These are phyloP conservation scores for Scaptomyza polygonia DNA, from an alignment of 2,888 invertebrate genomes.

Conservation along the genomic window DNA sequence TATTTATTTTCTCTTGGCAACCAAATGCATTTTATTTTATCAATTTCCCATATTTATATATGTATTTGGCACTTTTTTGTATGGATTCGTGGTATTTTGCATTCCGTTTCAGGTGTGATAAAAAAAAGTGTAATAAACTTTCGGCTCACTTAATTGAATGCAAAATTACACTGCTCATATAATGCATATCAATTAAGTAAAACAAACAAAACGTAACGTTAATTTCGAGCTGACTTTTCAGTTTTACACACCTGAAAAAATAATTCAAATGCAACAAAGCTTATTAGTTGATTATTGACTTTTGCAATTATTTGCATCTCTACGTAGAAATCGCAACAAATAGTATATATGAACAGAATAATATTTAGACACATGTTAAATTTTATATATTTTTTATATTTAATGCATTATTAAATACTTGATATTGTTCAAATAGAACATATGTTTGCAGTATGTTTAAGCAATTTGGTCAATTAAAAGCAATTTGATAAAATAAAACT, in stretches of 20 bases:
- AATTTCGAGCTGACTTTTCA: too few relatives aligned
- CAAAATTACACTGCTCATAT: too few relatives aligned
- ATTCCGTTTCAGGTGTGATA: conserved; percentile 1
- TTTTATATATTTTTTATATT: background rate
- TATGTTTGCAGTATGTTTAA: conserved; percentile 34
- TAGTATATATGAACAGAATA: background rate
- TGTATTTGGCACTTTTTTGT: background rate
- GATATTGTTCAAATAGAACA: conserved; percentile 7
- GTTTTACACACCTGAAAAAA: too few relatives aligned
- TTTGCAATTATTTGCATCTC: conserved; percentile 1
- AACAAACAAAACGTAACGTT: too few relatives aligned
- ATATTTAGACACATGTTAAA: background rate
- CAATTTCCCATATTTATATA: conserved; percentile 5
- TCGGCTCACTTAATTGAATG: conserved; percentile 45
- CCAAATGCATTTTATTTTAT: conserved; percentile 34
- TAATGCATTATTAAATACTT: background rate
- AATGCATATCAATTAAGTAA: conserved; percentile 31
- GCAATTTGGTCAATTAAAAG: conserved; percentile 73
- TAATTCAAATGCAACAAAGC: too few relatives aligned
- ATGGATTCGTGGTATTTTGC: background rate
- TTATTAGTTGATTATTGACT: background rate
- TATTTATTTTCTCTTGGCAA: conserved; percentile 24
- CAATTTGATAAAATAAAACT: conserved; percentile 45
- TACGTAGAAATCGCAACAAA: too few relatives aligned
- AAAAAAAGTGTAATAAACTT: conserved; percentile 33